Evolutionary conservation across 30 jellyfish, hydroid and myxozoan genomes (phyloP).

Genomic region (Chrysaora quinquecirrha): DNA sequence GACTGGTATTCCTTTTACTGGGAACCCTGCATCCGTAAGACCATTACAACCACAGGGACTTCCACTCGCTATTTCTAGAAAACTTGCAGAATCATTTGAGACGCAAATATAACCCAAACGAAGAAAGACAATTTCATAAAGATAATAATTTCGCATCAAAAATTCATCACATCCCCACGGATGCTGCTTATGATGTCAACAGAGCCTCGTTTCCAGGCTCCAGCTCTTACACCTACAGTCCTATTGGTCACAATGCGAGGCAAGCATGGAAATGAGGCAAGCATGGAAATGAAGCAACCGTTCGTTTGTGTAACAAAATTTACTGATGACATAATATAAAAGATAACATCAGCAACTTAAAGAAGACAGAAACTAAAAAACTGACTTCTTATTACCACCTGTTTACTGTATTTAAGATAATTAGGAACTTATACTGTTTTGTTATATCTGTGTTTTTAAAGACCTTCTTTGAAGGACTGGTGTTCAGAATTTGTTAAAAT

Average conservation of each 20-base stretch:
- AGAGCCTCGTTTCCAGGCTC: not conserved
- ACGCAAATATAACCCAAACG: not conserved
- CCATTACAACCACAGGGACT: no score
- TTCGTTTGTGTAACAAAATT: no score
- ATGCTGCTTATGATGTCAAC: slow-evolving; percentile 1
- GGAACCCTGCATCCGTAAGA: not conserved
- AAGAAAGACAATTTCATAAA: not conserved
- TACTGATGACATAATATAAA: no score
- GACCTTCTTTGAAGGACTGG: no score
- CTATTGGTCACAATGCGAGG: not conserved
- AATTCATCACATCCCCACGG: not conserved
- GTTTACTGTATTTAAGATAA: no score
- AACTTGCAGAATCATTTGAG: not conserved
- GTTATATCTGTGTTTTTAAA: no score
- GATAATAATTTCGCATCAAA: not conserved
- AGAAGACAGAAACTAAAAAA: no score
- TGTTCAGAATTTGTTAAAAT: no score
- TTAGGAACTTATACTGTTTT: no score
- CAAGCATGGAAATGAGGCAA: not conserved
- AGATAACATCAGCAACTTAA: no score
- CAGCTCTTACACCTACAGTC: not conserved
- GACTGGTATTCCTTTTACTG: not conserved
- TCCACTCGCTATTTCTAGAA: not conserved
- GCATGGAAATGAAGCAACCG: not conserved
- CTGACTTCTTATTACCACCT: no score